Evolutionary conservation across 1,140 invertebrate species (phyloP).

Genomic region (Euborellia annulipes): DNA sequence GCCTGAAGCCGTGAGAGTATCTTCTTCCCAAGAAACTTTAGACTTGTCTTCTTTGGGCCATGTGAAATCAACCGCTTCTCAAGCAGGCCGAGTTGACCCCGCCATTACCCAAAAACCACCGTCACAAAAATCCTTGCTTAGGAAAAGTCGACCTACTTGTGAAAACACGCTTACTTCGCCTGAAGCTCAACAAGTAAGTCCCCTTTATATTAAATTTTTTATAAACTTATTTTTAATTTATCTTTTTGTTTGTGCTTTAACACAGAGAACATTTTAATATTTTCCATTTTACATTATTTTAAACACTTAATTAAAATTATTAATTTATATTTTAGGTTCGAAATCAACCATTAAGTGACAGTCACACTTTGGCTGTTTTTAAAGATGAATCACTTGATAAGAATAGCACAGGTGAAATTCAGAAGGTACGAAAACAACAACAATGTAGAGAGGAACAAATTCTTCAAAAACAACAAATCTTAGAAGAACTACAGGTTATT

Average conservation of each 20-base stretch:
- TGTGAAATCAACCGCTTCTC: background rate
- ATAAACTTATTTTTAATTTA: too few relatives aligned
- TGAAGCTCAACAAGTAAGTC: conserved; percentile 29
- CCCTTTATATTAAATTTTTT: too few relatives aligned
- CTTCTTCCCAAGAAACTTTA: background rate
- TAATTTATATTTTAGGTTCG: conserved; percentile 6
- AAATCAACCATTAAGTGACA: conserved; percentile 10
- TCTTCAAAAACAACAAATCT: conserved; percentile 55
- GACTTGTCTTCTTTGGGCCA: background rate
- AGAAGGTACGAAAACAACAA: conserved; percentile 2
- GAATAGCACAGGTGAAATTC: conserved; percentile 23
- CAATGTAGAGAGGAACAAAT: conserved; percentile 42
- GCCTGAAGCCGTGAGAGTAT: conserved; percentile 33
- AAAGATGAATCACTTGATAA: conserved; percentile 14
- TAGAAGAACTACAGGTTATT: conserved; percentile 55
- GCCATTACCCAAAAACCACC: conserved; percentile 27
- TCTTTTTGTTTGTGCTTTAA: too few relatives aligned
- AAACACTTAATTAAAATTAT: too few relatives aligned
- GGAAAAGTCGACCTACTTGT: conserved; percentile 35
- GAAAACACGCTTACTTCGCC: conserved; percentile 34
- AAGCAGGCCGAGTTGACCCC: conserved; percentile 6
- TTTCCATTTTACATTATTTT: too few relatives aligned
- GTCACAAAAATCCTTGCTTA: conserved; percentile 33
- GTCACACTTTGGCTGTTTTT: background rate
- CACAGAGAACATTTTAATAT: too few relatives aligned